These are phyloP conservation scores for Oxyscelio sp. DNA, from an alignment of 2,888 invertebrate species.

Conservation along the genomic window DNA sequence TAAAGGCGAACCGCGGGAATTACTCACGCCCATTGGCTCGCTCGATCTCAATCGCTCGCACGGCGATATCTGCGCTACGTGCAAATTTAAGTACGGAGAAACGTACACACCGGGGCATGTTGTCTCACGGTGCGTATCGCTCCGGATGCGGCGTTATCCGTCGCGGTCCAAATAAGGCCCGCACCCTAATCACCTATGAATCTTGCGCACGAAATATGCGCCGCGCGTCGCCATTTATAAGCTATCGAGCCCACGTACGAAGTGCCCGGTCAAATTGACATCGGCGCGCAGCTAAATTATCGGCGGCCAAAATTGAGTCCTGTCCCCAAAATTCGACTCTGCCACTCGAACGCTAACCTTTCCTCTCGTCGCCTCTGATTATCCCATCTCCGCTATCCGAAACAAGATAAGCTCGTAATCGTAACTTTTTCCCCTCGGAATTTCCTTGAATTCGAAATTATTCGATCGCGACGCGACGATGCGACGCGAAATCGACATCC, in stretches of 20 bases:
- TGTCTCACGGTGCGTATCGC: conserved; percentile 29
- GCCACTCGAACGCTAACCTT: conserved; percentile 1
- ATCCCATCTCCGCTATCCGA: conserved; percentile 22
- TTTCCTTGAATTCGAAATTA: conserved; percentile 57
- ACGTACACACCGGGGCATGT: conserved; percentile 11
- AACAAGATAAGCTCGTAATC: conserved; percentile 33
- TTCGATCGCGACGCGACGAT: conserved; percentile 45
- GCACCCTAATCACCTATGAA: neutral
- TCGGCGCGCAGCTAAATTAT: conserved; percentile 2
- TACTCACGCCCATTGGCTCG: conserved; percentile 75
- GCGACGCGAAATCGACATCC: conserved; percentile 53
- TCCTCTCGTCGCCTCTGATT: conserved; percentile 28
- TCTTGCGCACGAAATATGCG: conserved; percentile 3
- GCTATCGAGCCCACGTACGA: neutral
- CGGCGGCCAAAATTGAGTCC: conserved; percentile 17
- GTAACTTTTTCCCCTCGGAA: conserved; percentile 14
- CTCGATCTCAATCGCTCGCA: conserved; percentile 71
- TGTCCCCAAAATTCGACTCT: neutral
- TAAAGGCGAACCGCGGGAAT: conserved; percentile 77
- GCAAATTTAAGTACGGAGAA: conserved; percentile 26
- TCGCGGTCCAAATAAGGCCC: conserved; percentile 39
- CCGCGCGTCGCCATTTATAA: neutral
- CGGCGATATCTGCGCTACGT: conserved; percentile 31
- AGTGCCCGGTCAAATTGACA: neutral
- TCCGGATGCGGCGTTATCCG: conserved; percentile 32